Conservation (phyloP, 2,797 vertebrate genomes). For the Onychomys leucogaster region DNA sequence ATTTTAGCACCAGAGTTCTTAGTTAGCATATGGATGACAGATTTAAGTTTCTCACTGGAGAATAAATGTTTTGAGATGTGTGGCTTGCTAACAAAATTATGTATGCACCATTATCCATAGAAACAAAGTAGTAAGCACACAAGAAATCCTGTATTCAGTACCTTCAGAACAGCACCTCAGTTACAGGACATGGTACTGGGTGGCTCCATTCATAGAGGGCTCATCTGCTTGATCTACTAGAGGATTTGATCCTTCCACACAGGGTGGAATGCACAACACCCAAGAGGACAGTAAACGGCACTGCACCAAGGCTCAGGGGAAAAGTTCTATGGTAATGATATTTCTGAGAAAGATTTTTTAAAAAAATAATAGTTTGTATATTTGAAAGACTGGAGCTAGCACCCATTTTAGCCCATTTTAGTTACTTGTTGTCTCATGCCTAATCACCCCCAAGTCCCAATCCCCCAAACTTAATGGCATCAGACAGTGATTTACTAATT, state of each 20-base stretch:
- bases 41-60: background rate
- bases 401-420: background rate
- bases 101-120: background rate
- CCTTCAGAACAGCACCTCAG: background rate
- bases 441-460: background rate
- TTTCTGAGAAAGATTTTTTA: background rate
- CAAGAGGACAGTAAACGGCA: background rate
- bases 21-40: background rate
- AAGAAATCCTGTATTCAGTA: background rate
- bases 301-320: background rate
- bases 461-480: background rate
- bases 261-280: background rate
- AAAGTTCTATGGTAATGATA: background rate
- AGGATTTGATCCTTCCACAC: background rate
- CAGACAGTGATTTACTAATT: background rate
- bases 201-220: background rate
- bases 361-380: background rate
- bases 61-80: background rate
- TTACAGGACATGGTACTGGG: background rate
- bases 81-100: background rate
- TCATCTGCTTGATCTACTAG: background rate
- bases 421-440: background rate
- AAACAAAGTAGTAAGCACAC: background rate
- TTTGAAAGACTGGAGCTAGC: background rate
- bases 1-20: background rate